Evolutionary conservation across 2,113 vertebrate genomes (phyloP).

Genomic region (Thinocorus orbignyianus): DNA sequence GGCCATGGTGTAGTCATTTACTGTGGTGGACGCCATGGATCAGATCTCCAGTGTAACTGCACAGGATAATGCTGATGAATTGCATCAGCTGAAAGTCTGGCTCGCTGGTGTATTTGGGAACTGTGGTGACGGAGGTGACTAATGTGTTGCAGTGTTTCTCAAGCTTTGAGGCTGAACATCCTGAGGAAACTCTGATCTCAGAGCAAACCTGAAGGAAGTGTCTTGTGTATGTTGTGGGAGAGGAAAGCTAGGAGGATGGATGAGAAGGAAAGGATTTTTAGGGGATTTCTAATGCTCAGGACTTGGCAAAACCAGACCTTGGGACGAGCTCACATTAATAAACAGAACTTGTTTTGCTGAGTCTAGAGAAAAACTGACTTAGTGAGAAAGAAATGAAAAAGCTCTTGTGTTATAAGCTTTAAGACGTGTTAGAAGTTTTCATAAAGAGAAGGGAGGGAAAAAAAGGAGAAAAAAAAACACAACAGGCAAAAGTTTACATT

Average conservation of each 20-base stretch:
- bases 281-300: slow-evolving; percentile 51
- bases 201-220: slow-evolving; percentile 51
- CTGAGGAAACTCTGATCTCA: slow-evolving; percentile 67
- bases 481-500: neutral
- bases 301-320: slow-evolving; percentile 40
- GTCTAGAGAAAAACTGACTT: slow-evolving; percentile 47
- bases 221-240: slow-evolving; percentile 48
- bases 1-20: neutral
- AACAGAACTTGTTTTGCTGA: slow-evolving; percentile 45
- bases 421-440: neutral
- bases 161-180: slow-evolving; percentile 49
- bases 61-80: neutral
- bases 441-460: neutral
- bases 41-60: neutral
- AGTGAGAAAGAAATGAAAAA: slow-evolving; percentile 40
- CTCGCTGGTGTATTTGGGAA: slow-evolving; percentile 32
- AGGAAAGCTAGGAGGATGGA: slow-evolving; percentile 30
- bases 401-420: neutral
- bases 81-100: slow-evolving; percentile 44
- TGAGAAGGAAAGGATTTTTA: slow-evolving; percentile 51
- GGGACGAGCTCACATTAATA: slow-evolving; percentile 28
- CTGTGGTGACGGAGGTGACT: slow-evolving; percentile 53
- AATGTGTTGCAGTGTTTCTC: slow-evolving; percentile 45
- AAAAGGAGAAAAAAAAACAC: too few relatives aligned
- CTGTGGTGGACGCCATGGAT: rapidly evolving